Percentiles rank a stretch among this genome's conserved stretches.
Conservation (phyloP, 2,888 invertebrate genomes). For the Ophion ellenae region DNA sequence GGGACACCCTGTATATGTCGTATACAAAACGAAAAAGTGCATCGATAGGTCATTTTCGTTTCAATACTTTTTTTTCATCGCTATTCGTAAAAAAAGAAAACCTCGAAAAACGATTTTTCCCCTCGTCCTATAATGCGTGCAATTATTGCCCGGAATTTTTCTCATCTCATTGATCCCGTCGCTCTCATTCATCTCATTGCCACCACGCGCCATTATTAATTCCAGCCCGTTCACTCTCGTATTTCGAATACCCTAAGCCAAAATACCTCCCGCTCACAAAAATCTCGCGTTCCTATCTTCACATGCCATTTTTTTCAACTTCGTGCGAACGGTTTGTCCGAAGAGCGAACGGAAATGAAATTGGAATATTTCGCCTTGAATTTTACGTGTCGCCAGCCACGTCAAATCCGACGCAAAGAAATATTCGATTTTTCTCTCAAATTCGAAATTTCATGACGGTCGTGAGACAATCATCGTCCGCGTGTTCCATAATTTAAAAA, state of each 20-base stretch:
- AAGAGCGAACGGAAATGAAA: background rate
- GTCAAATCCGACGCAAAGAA: background rate
- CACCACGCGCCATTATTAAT: no score
- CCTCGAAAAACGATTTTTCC: background rate
- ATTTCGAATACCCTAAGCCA: slow-evolving; percentile 29
- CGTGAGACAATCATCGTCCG: background rate
- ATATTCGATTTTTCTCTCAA: background rate
- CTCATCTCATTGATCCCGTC: background rate
- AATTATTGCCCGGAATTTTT: slow-evolving; percentile 17
- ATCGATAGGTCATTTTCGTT: background rate
- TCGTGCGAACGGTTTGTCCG: background rate
- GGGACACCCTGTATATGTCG: background rate
- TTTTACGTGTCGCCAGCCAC: background rate
- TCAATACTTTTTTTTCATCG: background rate
- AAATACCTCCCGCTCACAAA: slow-evolving; percentile 34
- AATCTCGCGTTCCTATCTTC: background rate
- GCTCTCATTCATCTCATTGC: slow-evolving; percentile 1
- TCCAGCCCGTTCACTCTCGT: background rate
- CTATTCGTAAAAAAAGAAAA: background rate
- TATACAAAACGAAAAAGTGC: background rate
- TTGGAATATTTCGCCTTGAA: no score
- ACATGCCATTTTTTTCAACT: background rate
- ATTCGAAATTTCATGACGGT: slow-evolving; percentile 5
- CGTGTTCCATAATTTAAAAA: background rate
- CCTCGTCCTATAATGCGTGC: slow-evolving; percentile 10